Evolutionary conservation across 2,888 invertebrate species (phyloP), one percentile per base, ranked within the genome.

Genomic region (Noctua pronuba): DNA sequence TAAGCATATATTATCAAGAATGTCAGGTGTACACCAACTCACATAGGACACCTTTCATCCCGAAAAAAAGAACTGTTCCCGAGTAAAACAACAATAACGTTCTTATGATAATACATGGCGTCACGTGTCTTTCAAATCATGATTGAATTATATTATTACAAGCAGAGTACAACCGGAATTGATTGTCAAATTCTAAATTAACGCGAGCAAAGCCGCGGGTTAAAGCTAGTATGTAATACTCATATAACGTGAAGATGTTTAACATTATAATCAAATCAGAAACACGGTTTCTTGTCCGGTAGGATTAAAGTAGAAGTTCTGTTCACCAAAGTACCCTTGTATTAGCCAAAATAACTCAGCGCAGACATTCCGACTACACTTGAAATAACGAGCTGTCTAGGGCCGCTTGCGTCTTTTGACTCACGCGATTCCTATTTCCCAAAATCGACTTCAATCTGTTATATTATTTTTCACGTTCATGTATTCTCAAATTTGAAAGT

Each of bases 341-440:
- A 75, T 46, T 75, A 35, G 38, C 28, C 41, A 35, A 76, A 65
- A 82, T 58, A 82, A 78, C 35, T 77, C 46, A 16, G 75, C 28
- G 55, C 35, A 58, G 76, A 55, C 46, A 49, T 79, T 58, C n/a
- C n/a, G 16, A 31, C 21, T 28, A 52, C 18, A 78, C 80, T 80
- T 80, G 62, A 83, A 64, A 28, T 80, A 80, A 80, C 68, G 83
- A 80, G 80, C 78, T 28, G 80, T 68, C 67, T 76, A 35, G 28
- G 28, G 52, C n/a, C 55, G 24, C 49, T 44, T n/a, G 21, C 28
- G 21, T 41, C 24, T 31, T 46, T 75, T 35, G n/a, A 58, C 41
- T 58, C 16, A 24, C 64, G 31, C 7, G 41, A 68, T 38, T 68
- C 46, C 35, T 7, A n/a, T 28, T 64, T 78, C 4, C 13, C 11